These are phyloP conservation scores for Lasioglossum vierecki DNA, from an alignment of 2,888 invertebrate species.

Conservation along the genomic window DNA sequence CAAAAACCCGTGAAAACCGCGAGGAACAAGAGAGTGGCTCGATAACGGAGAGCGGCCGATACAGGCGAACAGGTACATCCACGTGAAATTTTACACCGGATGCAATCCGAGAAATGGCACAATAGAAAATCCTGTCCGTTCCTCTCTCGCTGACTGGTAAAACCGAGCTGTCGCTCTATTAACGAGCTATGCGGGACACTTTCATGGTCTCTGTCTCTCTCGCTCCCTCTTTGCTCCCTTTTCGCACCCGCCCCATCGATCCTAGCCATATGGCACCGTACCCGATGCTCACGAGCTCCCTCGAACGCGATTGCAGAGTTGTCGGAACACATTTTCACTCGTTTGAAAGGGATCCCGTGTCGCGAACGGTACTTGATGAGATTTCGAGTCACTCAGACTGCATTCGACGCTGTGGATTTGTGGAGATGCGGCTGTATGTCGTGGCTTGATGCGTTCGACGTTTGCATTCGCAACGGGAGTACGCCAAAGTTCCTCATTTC, in stretches of 20 bases:
- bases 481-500: background rate
- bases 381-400: background rate
- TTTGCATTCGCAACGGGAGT: background rate
- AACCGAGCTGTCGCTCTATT: constrained; percentile 43
- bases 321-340: background rate
- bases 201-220: constrained; percentile 40
- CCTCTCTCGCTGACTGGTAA: constrained; percentile 43
- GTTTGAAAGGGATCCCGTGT: constrained; percentile 10
- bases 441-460: background rate
- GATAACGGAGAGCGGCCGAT: constrained; percentile 46
- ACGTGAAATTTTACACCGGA: constrained; percentile 65
- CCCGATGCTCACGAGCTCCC: background rate
- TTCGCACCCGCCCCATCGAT: constrained; percentile 42
- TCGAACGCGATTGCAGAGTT: background rate
- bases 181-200: constrained; percentile 63
- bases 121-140: constrained; percentile 56
- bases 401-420: background rate
- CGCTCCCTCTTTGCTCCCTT: constrained; percentile 22
- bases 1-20: constrained; percentile 52
- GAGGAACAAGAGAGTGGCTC: constrained; percentile 29
- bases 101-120: constrained; percentile 55
- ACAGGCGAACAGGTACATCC: constrained; percentile 29
- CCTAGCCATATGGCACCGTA: constrained; percentile 49
- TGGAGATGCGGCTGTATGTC: background rate
- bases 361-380: background rate